Base-by-base conservation (phyloP, 2,888 invertebrate genomes). In the Parelbella ahira region DNA sequence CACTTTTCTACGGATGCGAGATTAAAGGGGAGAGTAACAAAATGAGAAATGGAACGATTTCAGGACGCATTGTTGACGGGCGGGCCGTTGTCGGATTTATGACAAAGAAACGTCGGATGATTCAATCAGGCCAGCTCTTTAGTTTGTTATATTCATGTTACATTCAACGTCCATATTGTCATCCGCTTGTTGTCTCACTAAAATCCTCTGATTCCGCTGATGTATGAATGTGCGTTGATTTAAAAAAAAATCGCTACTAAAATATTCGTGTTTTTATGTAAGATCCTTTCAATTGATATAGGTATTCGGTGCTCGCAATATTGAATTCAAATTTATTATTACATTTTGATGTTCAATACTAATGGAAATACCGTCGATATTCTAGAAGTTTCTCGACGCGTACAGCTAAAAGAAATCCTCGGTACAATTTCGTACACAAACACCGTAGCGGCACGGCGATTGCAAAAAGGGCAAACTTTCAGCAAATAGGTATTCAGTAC, bases 31-130 rank as follows among this genome's bases (percentile, higher is more conserved):
- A 79, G 75, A 72, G 78, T 82, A 86, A 79, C 86, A 87, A 87
- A 87, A 86, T 84, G 86, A 84, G 86, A 84, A 86, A 86, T 86
- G 83, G 74, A 86, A 83, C 86, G 82, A 86, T 86, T 86, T 84
- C 81, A 80, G 81, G 72, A 76, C 79, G 83, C 77, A 87, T 86
- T 87, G 86, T 87, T 78, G 77, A 81, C 70, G 63, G 73, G 72
- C 76, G 66, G 77, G 72, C 81, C 82, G 83, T 79, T 78, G 82
- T 79, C 81, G 84, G 84, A 84, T 83, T 86, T 86, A 87, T 86
- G 86, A 86, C 86, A 87, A 86, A 86, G 86, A 83, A 80, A 80
- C 70, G 76, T 73, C 66, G 82, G 82, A 83, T 87, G 86, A 87
- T 87, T 87, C 86, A 87, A 87, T 87, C 87, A 86, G 80, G 59